Conservation (phyloP, 1,140 invertebrate species). For the Musca domestica region DNA sequence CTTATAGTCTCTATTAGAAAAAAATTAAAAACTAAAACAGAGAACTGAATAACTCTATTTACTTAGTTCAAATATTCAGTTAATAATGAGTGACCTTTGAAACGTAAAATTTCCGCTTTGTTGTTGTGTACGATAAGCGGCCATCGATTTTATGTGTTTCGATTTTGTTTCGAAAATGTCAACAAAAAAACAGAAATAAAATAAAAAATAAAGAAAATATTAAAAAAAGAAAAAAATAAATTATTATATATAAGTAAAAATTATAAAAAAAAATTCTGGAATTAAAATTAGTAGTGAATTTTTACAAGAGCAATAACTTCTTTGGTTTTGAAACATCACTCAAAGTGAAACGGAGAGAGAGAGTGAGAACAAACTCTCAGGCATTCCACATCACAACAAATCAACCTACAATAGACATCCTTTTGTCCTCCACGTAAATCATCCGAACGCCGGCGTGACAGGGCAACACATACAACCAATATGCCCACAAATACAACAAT, state of each 20-base stretch:
- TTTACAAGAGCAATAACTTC: too few relatives aligned
- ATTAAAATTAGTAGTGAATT: too few relatives aligned
- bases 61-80: not conserved
- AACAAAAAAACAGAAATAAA: conserved; percentile 29
- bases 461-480: conserved; percentile 82
- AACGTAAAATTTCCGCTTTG: conserved; percentile 14
- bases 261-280: not conserved
- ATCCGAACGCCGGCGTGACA: conserved; percentile 74
- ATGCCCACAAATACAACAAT: conserved; percentile 85
- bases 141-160: not conserved
- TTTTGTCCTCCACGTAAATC: conserved; percentile 77
- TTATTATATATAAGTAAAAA: not conserved
- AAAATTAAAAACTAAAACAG: not conserved
- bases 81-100: conserved; percentile 21
- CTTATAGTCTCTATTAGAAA: not conserved
- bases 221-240: not conserved
- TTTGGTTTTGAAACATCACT: too few relatives aligned
- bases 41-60: not conserved
- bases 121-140: too few relatives aligned
- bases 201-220: conserved; percentile 21
- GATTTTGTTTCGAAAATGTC: not conserved
- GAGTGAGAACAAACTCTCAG: not conserved
- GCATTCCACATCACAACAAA: conserved; percentile 5
- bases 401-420: conserved; percentile 64
- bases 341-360: too few relatives aligned